phyloP scores from a whole-genome alignment of 2,888 invertebrate species.

The Mesorhabditis sp. region DNA sequence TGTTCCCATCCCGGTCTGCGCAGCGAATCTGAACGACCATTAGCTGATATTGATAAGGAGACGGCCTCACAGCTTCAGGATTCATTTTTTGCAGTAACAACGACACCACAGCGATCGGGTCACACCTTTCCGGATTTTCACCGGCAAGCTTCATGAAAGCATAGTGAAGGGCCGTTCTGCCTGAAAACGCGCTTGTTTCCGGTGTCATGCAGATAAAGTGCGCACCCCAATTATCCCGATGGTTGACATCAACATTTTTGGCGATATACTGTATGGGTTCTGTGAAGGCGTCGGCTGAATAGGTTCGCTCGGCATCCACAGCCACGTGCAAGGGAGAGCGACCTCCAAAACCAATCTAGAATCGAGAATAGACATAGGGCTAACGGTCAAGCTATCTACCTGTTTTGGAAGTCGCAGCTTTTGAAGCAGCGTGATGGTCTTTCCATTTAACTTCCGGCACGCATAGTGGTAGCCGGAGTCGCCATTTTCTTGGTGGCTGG shows the following conservation, averaged over 20 bases:
- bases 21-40: conserved; percentile 16
- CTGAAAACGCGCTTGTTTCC: conserved; percentile 12
- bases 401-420: not conserved
- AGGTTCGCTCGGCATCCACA: conserved; percentile 58
- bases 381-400: not conserved
- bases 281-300: conserved; percentile 60
- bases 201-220: too few species aligned
- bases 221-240: conserved; percentile 20
- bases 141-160: conserved; percentile 59
- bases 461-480: conserved; percentile 2
- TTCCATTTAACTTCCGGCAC: not conserved
- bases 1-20: conserved; percentile 46
- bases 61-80: conserved; percentile 8
- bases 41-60: too few species aligned
- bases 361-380: not conserved
- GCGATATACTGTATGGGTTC: conserved; percentile 62
- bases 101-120: conserved; percentile 43
- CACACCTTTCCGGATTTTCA: conserved; percentile 25
- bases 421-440: not conserved
- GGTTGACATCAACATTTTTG: conserved; percentile 53
- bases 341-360: conserved; percentile 20
- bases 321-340: conserved; percentile 62
- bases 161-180: conserved; percentile 62
- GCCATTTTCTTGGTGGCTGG: not conserved
- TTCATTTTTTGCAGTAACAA: conserved; percentile 24